phyloP scores from a whole-genome alignment of 2,888 invertebrate species.

The Graphium colonna region DNA sequence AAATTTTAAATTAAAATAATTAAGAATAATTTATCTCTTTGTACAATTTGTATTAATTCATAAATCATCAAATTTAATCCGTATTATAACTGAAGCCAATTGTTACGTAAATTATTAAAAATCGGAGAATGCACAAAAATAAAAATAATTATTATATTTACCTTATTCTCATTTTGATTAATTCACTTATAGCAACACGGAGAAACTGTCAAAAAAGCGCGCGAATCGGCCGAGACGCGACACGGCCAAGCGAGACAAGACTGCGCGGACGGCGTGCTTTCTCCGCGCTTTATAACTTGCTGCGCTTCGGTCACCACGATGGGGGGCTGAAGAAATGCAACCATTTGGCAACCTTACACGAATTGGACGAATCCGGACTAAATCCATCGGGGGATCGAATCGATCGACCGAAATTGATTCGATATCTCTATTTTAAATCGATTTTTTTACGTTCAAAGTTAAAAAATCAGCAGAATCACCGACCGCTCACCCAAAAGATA shows the following conservation, averaged over 20 bases:
- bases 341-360: constrained; percentile 62
- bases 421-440: no score
- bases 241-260: constrained; percentile 29
- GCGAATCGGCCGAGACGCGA: constrained; percentile 46
- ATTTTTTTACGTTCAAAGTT: no score
- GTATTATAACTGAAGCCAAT: background rate
- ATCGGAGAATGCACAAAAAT: background rate
- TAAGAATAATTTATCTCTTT: background rate
- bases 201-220: constrained; percentile 51
- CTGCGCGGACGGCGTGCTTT: constrained; percentile 63
- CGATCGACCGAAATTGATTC: no score
- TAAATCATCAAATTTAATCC: background rate
- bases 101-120: constrained; percentile 19
- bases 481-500: no score
- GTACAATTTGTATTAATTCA: no score
- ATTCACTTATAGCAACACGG: constrained; percentile 50
- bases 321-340: constrained; percentile 67
- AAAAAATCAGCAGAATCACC: no score
- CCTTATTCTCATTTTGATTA: constrained; percentile 56
- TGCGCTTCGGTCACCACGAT: constrained; percentile 34
- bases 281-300: constrained; percentile 73
- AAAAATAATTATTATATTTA: constrained; percentile 41
- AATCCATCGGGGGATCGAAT: constrained; percentile 24
- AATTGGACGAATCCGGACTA: constrained; percentile 52
- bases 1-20: background rate